Evolutionary conservation across 2,797 vertebrate genomes (phyloP), one percentile per base, ranked within the genome.

Genomic region (Acipenser ruthenus): DNA sequence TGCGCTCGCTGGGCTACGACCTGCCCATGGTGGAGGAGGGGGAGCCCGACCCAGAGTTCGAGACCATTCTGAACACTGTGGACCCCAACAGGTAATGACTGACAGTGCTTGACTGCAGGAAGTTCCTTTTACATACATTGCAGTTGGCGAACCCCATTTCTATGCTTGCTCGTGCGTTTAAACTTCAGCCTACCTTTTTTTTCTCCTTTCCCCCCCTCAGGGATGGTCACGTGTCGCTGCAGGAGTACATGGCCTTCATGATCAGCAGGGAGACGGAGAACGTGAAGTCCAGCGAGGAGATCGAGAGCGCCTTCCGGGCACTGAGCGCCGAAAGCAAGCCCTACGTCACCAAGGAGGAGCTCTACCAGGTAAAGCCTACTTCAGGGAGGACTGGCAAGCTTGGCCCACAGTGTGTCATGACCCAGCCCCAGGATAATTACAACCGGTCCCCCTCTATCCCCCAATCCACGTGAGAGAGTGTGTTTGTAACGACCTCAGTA

Each of bases 211-310:
- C 6, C 47, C 9, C 67, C 0, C 73, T 68, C 84, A 99, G 97
- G 89, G 97, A 99, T 3, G 97, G 97, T 1, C 96, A 99, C 1
- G 97, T 99, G 73, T 99, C 96, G 0, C 84, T 99, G 81, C 97
- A 99, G 73, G 97, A 99, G 75, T 99, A 99, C 81, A 99, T 99
- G 97, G 97, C 97, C 0, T 99, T 99, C 73, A 99, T 99, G 97
- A 99, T 99, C 84, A 99, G 97, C 86, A 89, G 97, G 0, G 97
- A 99, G 78, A 99, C 97, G 0, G 97, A 99, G 85, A 99, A 99
- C 0, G 97, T 99, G 13, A 99, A 99, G 78, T 99, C 97, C 78
- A 99, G 96, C 0, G 96, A 99, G 80, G 97, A 99, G 84, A 98
- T 99, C 0, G 97, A 99, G 79, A 99, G 96, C 0, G 97, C 97